Evolutionary conservation across 2,113 vertebrate genomes (phyloP).

Genomic region (Equus quagga): DNA sequence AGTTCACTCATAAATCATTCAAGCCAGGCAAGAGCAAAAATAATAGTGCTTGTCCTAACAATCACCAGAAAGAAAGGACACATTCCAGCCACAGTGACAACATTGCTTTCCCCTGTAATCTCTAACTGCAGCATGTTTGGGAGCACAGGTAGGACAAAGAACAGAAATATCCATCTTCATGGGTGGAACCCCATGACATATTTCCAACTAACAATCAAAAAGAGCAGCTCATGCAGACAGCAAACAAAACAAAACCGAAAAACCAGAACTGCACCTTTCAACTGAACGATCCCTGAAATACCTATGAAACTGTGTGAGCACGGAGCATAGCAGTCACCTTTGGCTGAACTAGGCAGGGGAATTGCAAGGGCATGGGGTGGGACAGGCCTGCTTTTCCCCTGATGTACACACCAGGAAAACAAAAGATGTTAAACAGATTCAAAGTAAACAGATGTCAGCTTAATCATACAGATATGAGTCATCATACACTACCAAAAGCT

Average conservation of each 20-base stretch:
- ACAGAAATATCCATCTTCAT: background rate
- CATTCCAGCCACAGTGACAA: background rate
- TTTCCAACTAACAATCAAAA: background rate
- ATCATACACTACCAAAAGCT: background rate
- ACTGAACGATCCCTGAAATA: background rate
- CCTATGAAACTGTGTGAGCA: background rate
- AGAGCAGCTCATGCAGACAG: background rate
- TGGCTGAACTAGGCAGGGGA: background rate
- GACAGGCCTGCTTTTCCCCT: background rate
- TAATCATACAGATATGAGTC: background rate
- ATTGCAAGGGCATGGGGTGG: background rate
- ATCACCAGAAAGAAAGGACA: background rate
- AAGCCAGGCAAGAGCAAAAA: conserved; percentile 8
- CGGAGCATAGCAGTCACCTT: background rate
- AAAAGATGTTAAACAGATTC: background rate
- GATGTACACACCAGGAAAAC: background rate
- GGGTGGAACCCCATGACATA: background rate
- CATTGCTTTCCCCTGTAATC: background rate
- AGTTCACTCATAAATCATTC: conserved; percentile 71
- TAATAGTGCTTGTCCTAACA: conserved; percentile 21
- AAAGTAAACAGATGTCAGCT: background rate
- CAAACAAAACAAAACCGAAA: background rate
- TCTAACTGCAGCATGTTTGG: background rate
- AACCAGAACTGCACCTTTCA: conserved; percentile 12
- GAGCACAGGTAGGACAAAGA: background rate